Base-by-base conservation (phyloP, 2,113 vertebrate species). In the Heterotis niloticus region DNA sequence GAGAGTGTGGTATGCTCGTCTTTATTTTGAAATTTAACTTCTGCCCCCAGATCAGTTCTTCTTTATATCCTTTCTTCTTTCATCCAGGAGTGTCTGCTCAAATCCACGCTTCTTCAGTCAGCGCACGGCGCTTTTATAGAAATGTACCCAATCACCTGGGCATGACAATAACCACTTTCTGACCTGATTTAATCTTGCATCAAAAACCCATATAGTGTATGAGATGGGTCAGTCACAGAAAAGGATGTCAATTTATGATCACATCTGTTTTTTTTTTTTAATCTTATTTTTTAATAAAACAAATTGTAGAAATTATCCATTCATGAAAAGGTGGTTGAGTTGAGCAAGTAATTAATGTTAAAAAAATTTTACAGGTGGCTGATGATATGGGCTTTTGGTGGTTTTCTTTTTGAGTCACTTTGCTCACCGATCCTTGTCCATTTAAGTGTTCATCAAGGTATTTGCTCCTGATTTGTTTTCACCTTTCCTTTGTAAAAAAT, bases 1-100 rank as follows among this genome's bases (percentile, higher is more conserved):
- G 94, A 96, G 87, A 93, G 92, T 89, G 92, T 88, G 96, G 96
- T 98, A 98, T 54, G 95, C 85, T 78, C 44, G 74, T 83, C 84
- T 88, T 90, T 85, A 44, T 73, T 75, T 17, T 5, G 23, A 67
- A 81, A 82, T 82, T 78, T 83, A 81, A 77, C 78, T 82, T 72
- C 69, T 68, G 80, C 18, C 81, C 85, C 34, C 34, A 44, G 34
- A 44, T 44, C 34, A 7, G 34, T 44, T 44, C 34, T 44, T 44
- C 34, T 7, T 4, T 44, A 7, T 44, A 7, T 44, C 34, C 34
- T 44, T 44, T 80, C 79, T 69, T 75, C 64, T 62, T 18, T 64
- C 56, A 18, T 77, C 34, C 28, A 76, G 77, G 77, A 5, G 64
- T 64, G 57, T 23, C 23, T 73, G 16, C 51, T 67, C 34, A 62